Evolutionary conservation across 2,888 invertebrate genomes (phyloP), one percentile per base, ranked within the genome.

Genomic region (Rhyacophila evoluta): DNA sequence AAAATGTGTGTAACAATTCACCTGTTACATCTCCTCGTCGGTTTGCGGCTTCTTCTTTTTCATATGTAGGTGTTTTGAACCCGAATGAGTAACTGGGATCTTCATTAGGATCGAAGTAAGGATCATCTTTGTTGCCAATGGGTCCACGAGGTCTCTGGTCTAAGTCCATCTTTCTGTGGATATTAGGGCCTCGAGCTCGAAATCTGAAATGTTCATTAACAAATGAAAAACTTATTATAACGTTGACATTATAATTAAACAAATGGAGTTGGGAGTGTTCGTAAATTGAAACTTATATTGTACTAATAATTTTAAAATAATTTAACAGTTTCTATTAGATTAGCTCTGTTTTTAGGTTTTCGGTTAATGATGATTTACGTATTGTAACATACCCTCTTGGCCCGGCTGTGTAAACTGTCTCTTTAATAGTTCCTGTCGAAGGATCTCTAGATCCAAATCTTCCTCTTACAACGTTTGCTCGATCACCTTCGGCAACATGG

Each of bases 51-150:
- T 95, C 95, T 81, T 92, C 91, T 83, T 94, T 91, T 10, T 91
- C 92, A 83, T 94, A 93, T 0, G 92, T 92, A 69, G 92, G 87
- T 0, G 94, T 93, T 83, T 92, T 92, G 83, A 93, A 92, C 75
- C 90, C 92, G 84, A 92, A 95, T 76, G 91, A 91, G 85, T 95
- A 95, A 82, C 94, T 93, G 0, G 94, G 94, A 86, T 94, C 94
- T 84, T 95, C 94, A 83, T 90, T 94, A 11, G 94, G 94, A 86
- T 95, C 95, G 83, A 92, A 92, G 84, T 92, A 92, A 0, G 94
- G 94, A 85, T 94, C 94, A 83, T 94, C 94, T 76, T 91, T 91
- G 83, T 91, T 93, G 8, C 94, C 94, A 71, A 92, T 90, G 5
- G 93, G 92, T 0, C 90, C 89, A n/a, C 92, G 87, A 1, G 92